Evolutionary conservation across 2,888 invertebrate genomes (phyloP), one percentile per base, ranked within the genome.

Genomic region (Anoncus sp.): DNA sequence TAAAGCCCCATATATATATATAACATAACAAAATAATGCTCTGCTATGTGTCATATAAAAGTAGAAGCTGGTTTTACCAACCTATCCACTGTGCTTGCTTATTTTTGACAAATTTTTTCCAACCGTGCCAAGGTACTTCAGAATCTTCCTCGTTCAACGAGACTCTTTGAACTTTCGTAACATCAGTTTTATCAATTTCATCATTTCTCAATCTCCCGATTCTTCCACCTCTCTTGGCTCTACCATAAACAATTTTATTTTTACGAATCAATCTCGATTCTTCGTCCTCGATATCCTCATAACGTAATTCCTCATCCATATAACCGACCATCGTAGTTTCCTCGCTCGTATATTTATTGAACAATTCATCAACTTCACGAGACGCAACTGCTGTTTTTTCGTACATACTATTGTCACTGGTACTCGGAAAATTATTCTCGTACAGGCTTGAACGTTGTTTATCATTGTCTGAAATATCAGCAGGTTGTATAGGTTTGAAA

Each of bases 251-350:
- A 51, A 31, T 31, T 38, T 53, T 51, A 14, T 22, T 65, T 35
- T 75, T 69, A 43, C 62, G 38, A 40, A 38, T 22, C 35, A 53
- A 20, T 3, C 18, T n/a, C 20, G 10, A 57, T 27, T 72, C 63
- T 76, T 77, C 90, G 14, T 88, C 83, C 67, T 91, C 91, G 9
- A 90, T 89, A 57, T 91, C 90, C 75, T 90, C 85, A 77, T 85
- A 91, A 35, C 87, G 87, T 10, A 91, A 77, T 55, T 88, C 85
- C 6, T 90, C 88, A 45, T 90, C 88, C 90, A 90, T 89, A 31
- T 90, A 91, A 24, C 86, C 87, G 3, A 91, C 90, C 0, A 84
- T 53, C 16, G 87, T 85, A 3, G 84, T 89, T 47, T 90, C 90
- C 35, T 90, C 90, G 47, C 85, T 88, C 2, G 89, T 85, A 16